Base-by-base conservation (phyloP, 2,888 invertebrate genomes). In the Stenodema calcarata region DNA sequence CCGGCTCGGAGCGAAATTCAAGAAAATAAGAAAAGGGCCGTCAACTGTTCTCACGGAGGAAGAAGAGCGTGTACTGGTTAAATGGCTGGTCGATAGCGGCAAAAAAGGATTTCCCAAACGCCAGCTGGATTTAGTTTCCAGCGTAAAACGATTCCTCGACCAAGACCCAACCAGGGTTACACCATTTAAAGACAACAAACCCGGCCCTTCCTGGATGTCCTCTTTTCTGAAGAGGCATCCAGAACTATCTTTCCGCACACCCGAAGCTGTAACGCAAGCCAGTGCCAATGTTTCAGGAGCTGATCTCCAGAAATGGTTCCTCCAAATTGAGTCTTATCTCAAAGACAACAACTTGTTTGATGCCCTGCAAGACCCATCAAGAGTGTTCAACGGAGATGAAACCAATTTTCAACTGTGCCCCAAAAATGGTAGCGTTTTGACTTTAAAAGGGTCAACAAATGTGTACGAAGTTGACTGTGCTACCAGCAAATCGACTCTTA, bases 401-500 rank as follows among this genome's bases (percentile, higher is more conserved):
- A 83, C 88, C 3, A 30, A 28, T n/a, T 73, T 73, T n/a, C 35
- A 88, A 50, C 44, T 89, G 27, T 86, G 87, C 62, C 88, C 89
- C 4, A 89, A 89, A 86, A 87, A 86, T 11, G 79, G 42, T 12
- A 88, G 84, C 76, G 88, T 88, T 1, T 86, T 88, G 35, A 86
- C 82, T 11, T 76, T 16, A 18, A 88, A 88, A 86, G 90, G 90
- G 30, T 87, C 89, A 87, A 89, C 90, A 79, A 89, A 89, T 87
- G 86, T 89, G 85, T 87, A 89, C 69, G 90, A 90, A 88, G 87
- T 87, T 30, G 44, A 44, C 6, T 87, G 88, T 62, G 89, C 89
- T 81, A 90, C 90, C 87, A 89, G 89, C 28, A 90, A 90, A 86
- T 90, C 89, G 81, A 89, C 89, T 84, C 27, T 90, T 47, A 90